These are phyloP conservation scores for Imbricaverruca yamaguchii DNA, from an alignment of 2,888 invertebrate species.

Conservation along the genomic window DNA sequence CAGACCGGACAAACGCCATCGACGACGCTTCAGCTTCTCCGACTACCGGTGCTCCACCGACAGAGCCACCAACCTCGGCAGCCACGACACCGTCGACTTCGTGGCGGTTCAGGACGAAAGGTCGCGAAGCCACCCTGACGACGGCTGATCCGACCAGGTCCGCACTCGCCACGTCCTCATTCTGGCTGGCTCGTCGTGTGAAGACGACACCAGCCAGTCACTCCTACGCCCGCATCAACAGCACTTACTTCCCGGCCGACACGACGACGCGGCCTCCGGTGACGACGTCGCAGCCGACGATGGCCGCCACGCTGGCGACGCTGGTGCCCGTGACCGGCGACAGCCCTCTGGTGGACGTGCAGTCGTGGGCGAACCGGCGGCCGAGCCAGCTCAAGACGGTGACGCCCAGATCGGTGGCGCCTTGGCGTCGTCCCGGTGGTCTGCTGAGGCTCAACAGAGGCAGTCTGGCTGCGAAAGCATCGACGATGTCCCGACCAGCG, in stretches of 20 bases:
- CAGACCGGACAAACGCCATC: no score
- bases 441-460: not conserved
- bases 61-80: no score
- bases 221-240: not conserved
- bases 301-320: not conserved
- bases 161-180: no score
- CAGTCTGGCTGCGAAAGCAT: not conserved
- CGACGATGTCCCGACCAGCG: not conserved
- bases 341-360: not conserved
- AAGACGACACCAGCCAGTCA: not conserved
- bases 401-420: not conserved
- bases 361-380: not conserved
- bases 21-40: no score
- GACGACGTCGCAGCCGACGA: no score
- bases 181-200: no score
- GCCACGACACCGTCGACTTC: no score
- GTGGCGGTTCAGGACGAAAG: no score
- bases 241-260: conserved; percentile 4
- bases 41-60: no score
- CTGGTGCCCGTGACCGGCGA: not conserved
- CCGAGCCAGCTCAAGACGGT: not conserved
- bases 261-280: not conserved
- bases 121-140: no score
- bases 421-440: not conserved
- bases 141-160: no score